Conservation (phyloP, 2,797 vertebrate genomes). For the Pangasius djambal region DNA sequence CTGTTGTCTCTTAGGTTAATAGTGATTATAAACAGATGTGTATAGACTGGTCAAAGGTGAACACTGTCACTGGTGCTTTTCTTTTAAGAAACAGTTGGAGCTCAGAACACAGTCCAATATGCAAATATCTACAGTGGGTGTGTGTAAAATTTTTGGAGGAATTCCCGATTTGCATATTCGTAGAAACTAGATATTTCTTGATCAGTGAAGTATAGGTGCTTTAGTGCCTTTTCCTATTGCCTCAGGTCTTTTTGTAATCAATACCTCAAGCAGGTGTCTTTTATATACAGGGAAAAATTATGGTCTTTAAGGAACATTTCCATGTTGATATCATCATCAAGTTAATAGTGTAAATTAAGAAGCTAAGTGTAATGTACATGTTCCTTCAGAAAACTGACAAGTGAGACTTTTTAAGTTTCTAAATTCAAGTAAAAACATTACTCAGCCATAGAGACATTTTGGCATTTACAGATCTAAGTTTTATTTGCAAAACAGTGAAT, state of each 20-base stretch:
- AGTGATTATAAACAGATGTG: not conserved
- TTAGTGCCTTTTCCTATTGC: not conserved
- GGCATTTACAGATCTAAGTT: not conserved
- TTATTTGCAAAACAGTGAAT: not conserved
- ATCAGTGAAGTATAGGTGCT: not conserved
- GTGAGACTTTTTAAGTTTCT: not conserved
- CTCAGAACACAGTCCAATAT: not conserved
- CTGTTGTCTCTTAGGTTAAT: not conserved
- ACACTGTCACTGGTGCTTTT: not conserved
- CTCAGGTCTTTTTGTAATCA: not conserved
- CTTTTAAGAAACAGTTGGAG: not conserved
- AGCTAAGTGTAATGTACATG: not conserved
- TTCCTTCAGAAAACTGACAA: not conserved
- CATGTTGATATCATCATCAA: not conserved
- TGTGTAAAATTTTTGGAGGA: not conserved
- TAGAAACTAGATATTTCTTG: not conserved
- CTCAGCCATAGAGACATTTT: not conserved
- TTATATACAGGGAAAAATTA: not conserved
- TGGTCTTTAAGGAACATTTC: not conserved
- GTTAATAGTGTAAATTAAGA: not conserved
- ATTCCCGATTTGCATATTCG: not conserved
- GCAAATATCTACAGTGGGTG: not conserved
- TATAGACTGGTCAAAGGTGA: not conserved
- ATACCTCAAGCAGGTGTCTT: not conserved
- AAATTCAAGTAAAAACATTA: not conserved